These are phyloP conservation scores for Arremon aurantiirostris DNA, from an alignment of 2,797 vertebrate genomes.

Conservation along the genomic window DNA sequence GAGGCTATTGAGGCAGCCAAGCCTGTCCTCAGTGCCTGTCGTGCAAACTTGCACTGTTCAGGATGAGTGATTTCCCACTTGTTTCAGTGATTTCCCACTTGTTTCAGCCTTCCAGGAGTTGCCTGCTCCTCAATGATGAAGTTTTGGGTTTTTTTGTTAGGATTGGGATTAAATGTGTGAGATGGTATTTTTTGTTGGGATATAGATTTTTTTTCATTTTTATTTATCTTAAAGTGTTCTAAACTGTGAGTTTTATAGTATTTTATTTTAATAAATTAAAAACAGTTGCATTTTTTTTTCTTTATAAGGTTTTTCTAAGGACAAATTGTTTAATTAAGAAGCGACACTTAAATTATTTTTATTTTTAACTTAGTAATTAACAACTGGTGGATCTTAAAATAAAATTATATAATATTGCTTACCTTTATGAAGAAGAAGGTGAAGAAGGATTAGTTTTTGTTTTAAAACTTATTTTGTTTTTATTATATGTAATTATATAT, in stretches of 20 bases:
- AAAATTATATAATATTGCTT: background rate
- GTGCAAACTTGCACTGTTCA: background rate
- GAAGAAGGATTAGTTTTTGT: background rate
- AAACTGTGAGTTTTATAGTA: background rate
- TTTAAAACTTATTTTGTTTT: background rate
- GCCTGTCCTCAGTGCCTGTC: background rate
- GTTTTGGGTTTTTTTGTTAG: background rate
- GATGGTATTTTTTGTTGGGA: background rate
- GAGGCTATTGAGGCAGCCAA: background rate
- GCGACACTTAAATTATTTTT: background rate
- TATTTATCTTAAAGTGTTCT: background rate
- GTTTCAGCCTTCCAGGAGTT: background rate
- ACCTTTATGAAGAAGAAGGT: background rate
- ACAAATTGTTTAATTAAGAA: background rate
- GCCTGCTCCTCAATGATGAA: background rate
- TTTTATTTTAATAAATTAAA: background rate
- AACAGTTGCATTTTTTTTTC: background rate
- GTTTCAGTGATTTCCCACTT: constrained; percentile 6
- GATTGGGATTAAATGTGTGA: background rate
- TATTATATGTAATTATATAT: too few species aligned
- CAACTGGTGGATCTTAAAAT: background rate
- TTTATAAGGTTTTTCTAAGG: background rate
- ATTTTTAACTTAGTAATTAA: background rate
- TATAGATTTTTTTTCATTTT: background rate
- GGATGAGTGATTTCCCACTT: background rate